A percentile compares a stretch with the other conserved stretches of the same genome.
Conservation (phyloP, 2,113 vertebrate genomes). For the Oncorhynchus clarkii region DNA sequence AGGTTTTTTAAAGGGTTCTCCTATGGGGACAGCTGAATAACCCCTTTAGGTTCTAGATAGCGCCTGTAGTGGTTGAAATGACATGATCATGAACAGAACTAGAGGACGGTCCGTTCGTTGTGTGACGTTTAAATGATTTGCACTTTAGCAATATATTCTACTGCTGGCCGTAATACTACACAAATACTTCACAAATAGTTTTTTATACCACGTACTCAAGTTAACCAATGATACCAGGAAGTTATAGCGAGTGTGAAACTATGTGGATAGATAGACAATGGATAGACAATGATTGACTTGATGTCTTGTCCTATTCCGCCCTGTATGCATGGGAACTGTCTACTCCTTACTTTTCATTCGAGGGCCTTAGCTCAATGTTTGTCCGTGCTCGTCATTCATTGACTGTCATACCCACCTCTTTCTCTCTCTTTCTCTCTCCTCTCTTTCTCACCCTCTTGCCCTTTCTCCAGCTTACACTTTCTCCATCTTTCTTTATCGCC, state of each 20-base stretch:
- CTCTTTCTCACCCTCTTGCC: too few species aligned
- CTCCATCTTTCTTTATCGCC: background rate
- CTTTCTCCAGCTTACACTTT: too few species aligned
- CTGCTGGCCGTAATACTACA: background rate
- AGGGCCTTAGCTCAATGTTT: slow-evolving; percentile 54
- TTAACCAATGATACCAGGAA: background rate
- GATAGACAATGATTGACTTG: slow-evolving; percentile 33
- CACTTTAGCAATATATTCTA: background rate
- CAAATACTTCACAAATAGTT: background rate
- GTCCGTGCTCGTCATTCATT: slow-evolving; percentile 50
- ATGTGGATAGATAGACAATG: background rate
- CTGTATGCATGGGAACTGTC: slow-evolving; percentile 66
- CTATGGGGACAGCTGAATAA: too few species aligned
- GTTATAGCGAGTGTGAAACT: background rate
- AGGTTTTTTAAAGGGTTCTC: too few species aligned
- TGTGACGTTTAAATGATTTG: too few species aligned
- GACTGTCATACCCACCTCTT: background rate
- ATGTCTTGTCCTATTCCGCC: slow-evolving; percentile 49
- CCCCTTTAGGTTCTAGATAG: too few species aligned
- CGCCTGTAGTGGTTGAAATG: too few species aligned
- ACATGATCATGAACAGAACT: too few species aligned
- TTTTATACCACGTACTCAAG: background rate
- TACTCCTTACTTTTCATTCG: slow-evolving; percentile 44
- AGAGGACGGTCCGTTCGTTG: too few species aligned
- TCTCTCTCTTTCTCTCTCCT: background rate